A percentile compares a stretch with the other conserved stretches of the same genome.
Evolutionary conservation across 2,888 invertebrate species (phyloP).

Genomic region (Ecliptopera silaceata): DNA sequence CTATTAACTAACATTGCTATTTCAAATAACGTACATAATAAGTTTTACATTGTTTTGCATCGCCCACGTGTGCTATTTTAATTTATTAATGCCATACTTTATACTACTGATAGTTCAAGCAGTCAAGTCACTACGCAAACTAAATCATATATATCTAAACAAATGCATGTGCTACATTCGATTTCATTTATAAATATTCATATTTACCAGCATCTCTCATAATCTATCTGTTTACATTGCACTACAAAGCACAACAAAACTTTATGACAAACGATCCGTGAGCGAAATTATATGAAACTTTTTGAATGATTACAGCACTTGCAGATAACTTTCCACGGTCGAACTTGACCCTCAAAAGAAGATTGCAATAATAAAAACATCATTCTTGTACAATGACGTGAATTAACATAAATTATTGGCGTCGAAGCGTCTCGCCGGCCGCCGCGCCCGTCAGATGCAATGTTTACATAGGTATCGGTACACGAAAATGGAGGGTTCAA

Average conservation of each 20-base stretch:
- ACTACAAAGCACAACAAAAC: slow-evolving; percentile 6
- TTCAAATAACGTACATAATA: slow-evolving; percentile 27
- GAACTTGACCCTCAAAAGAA: slow-evolving; percentile 81
- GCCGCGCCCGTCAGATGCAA: slow-evolving; percentile 58
- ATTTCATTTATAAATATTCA: too few relatives aligned
- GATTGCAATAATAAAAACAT: slow-evolving; percentile 74
- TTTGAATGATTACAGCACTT: slow-evolving; percentile 9
- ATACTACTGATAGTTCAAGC: neutral
- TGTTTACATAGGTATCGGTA: slow-evolving; percentile 67
- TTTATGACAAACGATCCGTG: slow-evolving; percentile 21
- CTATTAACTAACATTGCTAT: slow-evolving; percentile 63
- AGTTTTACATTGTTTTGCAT: slow-evolving; percentile 30
- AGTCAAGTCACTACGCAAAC: neutral
- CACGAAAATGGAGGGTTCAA: slow-evolving; percentile 70
- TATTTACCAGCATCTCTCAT: too few relatives aligned
- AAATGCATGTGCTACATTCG: too few relatives aligned
- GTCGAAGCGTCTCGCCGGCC: slow-evolving; percentile 63
- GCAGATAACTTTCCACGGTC: slow-evolving; percentile 61
- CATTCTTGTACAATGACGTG: slow-evolving; percentile 76
- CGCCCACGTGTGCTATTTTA: slow-evolving; percentile 5
- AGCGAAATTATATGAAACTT: slow-evolving; percentile 25
- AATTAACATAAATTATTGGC: slow-evolving; percentile 82
- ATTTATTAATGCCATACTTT: neutral
- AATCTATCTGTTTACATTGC: neutral
- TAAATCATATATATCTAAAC: too few relatives aligned